Conservation (phyloP, 2,888 invertebrate genomes). For the Cantharis flavilabris region DNA sequence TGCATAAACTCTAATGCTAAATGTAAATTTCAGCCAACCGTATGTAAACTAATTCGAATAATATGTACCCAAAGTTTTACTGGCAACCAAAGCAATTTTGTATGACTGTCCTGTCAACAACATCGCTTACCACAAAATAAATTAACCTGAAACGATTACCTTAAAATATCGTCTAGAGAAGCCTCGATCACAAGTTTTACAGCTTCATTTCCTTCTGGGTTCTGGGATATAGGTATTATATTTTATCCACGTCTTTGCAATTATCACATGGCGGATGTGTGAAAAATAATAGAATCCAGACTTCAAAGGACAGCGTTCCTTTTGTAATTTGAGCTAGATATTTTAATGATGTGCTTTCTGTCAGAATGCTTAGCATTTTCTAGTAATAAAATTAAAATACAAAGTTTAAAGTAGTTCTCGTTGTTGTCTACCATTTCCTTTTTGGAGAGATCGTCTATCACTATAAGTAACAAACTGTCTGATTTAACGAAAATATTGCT, state of each 20-base stretch:
- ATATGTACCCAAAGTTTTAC: conserved; percentile 23
- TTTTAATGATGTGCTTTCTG: background rate
- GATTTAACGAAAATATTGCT: conserved; percentile 27
- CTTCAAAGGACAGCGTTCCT: background rate
- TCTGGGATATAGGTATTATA: too few relatives aligned
- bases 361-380: background rate
- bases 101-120: conserved; percentile 18
- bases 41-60: conserved; percentile 16
- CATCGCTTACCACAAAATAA: conserved; percentile 17
- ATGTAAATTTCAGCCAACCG: conserved; percentile 23
- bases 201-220: background rate
- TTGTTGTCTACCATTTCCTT: conserved; percentile 39
- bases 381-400: background rate
- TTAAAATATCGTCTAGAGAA: background rate
- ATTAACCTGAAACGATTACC: conserved; percentile 15
- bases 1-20: conserved; percentile 26
- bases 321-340: background rate
- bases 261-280: background rate
- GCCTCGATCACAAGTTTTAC: background rate
- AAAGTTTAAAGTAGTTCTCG: conserved; percentile 17
- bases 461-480: conserved; percentile 44
- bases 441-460: conserved; percentile 46
- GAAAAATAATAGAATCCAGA: background rate
- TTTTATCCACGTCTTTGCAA: background rate
- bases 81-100: conserved; percentile 20